Conservation (phyloP, 1,140 invertebrate genomes). For the Trichonephila clavipes region DNA sequence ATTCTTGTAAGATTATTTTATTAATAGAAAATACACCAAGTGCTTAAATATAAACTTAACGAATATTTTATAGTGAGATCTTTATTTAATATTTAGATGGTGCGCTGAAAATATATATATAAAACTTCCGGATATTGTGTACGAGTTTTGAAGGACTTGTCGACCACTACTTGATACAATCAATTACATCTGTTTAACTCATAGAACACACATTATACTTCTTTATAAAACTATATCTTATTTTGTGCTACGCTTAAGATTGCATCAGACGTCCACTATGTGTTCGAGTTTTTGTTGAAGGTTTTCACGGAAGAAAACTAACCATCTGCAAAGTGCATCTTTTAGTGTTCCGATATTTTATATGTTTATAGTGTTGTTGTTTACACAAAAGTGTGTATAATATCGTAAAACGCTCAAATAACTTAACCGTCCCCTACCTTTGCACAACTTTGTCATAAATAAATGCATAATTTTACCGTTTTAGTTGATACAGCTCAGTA, state of each 20-base stretch:
- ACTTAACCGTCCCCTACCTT: conserved; percentile 16
- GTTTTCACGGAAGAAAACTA: no score
- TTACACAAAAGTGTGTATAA: neutral
- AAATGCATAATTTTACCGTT: neutral
- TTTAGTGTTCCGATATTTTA: neutral
- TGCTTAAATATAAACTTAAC: neutral
- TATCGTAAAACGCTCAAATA: neutral
- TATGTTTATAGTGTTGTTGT: neutral
- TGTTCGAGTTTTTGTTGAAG: neutral
- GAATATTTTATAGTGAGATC: neutral
- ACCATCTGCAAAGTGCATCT: neutral
- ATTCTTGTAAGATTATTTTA: conserved; percentile 16
- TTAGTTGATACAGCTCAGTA: no score
- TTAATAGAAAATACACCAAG: neutral
- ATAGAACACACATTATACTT: neutral
- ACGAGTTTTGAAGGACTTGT: neutral
- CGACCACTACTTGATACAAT: neutral
- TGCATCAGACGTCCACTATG: conserved; percentile 1
- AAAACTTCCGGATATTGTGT: neutral
- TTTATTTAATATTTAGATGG: neutral
- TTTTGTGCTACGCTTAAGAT: neutral
- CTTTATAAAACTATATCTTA: neutral
- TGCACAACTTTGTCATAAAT: neutral
- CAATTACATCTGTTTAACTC: neutral
- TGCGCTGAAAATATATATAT: neutral